Conservation (phyloP, 2,113 vertebrate genomes). For the Engraulis encrasicolus region DNA sequence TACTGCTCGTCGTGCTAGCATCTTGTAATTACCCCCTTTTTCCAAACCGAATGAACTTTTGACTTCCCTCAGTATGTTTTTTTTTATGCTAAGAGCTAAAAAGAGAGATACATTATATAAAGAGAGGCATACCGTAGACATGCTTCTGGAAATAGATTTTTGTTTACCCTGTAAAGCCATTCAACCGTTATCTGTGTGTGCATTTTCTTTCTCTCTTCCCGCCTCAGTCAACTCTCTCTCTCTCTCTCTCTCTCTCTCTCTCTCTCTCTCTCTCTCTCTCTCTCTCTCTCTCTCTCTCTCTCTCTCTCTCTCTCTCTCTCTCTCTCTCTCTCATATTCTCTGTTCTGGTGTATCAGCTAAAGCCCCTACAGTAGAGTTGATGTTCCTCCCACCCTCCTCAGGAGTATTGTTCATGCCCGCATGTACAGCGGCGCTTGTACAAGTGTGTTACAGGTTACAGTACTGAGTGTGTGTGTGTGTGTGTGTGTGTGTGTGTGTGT, state of each 20-base stretch:
- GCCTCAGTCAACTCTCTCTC: too few relatives aligned
- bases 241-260: too few relatives aligned
- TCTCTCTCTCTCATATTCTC: too few relatives aligned
- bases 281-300: too few relatives aligned
- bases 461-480: too few relatives aligned
- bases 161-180: conserved; percentile 3
- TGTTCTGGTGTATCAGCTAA: conserved; percentile 7
- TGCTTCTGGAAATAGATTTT: not conserved
- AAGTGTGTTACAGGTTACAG: too few relatives aligned
- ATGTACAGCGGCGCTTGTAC: not conserved
- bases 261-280: too few relatives aligned
- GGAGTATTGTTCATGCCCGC: not conserved
- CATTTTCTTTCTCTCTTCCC: not conserved
- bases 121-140: not conserved
- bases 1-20: not conserved
- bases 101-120: too few relatives aligned
- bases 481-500: too few relatives aligned
- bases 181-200: not conserved
- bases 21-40: not conserved
- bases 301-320: too few relatives aligned
- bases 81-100: not conserved
- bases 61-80: not conserved
- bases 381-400: not conserved
- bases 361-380: not conserved
- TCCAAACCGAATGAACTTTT: not conserved